Percentiles rank a stretch among this genome's conserved stretches.
Conservation (phyloP, 2,113 vertebrate species). For the Neoarius graeffei region DNA sequence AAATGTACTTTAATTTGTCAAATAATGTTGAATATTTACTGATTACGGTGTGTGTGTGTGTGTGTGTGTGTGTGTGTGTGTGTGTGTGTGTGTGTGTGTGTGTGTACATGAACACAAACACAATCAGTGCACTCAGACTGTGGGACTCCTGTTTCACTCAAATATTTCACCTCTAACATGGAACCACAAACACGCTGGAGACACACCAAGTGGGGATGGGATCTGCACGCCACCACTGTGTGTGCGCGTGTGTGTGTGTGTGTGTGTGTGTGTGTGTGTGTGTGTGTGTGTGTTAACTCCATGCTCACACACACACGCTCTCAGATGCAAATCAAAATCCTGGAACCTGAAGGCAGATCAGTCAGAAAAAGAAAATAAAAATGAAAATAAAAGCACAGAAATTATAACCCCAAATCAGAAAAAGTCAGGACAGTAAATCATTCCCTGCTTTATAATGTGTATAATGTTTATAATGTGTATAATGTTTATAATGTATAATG, state of each 20-base stretch:
- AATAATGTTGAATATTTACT: no score
- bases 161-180: not conserved
- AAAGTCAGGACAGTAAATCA: no score
- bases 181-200: conserved; percentile 12
- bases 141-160: not conserved
- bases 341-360: not conserved
- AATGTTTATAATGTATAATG: no score
- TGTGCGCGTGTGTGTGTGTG: no score
- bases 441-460: no score
- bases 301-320: not conserved
- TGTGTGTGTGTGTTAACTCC: conserved; percentile 9
- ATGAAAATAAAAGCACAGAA: not conserved
- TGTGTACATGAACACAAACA: not conserved
- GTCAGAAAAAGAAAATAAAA: not conserved
- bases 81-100: conserved; percentile 2
- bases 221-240: not conserved
- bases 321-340: not conserved
- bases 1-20: no score
- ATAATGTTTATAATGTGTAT: no score
- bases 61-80: not conserved
- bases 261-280: not conserved
- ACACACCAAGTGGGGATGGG: not conserved
- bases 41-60: no score
- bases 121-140: conserved; percentile 11
- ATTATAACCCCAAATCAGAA: no score